Evolutionary conservation across 1,140 invertebrate genomes (phyloP), one percentile per base, ranked within the genome.

Genomic region (Formica exsecta): DNA sequence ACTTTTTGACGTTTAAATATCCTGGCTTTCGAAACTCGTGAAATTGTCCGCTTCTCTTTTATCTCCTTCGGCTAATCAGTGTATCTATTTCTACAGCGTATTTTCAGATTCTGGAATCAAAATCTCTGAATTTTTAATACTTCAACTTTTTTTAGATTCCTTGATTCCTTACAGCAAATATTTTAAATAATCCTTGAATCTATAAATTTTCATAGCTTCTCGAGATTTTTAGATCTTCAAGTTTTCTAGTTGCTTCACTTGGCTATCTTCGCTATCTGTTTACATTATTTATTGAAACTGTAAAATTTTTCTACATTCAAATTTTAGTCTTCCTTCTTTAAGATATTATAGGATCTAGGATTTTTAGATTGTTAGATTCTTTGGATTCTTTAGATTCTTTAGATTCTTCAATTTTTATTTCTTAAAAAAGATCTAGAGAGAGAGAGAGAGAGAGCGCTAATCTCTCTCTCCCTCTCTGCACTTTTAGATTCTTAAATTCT

Each of bases 271-370:
- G 38, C 1, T 80, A 22, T 44, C 19, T 68, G 5, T 68, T 38
- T 25, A 57, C 1, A 36, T 38, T 3, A 32, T 19, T 74, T 25
- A 36, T 19, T 41, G 32, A 44, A 32, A 19, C 7, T 19, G 2
- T 7, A 41, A 41, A 62, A 25, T 32, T 77, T 36, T 76, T 66
- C 8, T 57, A 61, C 4, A 32, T 54, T 9, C 54, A 44, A 19
- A 51, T 75, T 16, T 62, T 54, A 38, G n/a, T 2, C 36, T 73
- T 61, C 44, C 25, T 48, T 61, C 25, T 44, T 32, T 88, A 62
- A 66, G 7, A 64, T 29, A 62, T 89, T 71, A 25, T 38, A 79
- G 29, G n/a, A 59, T 19, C 59, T 81, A 85, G 70, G 22, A 68
- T 57, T 79, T 77, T 79, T 80, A 9, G 41, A 80, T n/a, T 44